A percentile compares a stretch with the other conserved stretches of the same genome.
Conservation (phyloP, 2,113 vertebrate species). For the Saguinus midas region DNA sequence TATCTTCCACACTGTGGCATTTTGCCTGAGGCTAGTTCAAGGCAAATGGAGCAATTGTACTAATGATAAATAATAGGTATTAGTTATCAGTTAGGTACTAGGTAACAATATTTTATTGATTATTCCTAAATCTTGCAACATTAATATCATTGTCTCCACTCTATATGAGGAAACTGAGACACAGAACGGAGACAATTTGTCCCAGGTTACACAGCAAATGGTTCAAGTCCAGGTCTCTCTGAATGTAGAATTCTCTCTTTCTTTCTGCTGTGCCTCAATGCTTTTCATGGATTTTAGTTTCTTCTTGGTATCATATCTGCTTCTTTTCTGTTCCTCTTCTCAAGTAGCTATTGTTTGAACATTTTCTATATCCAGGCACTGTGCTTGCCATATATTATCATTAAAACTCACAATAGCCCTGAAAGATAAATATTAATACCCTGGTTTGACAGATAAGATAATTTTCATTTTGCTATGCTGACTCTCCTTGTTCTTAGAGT, state of each 20-base stretch:
- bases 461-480: neutral
- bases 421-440: neutral
- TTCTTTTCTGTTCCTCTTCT: neutral
- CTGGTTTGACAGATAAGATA: conserved; percentile 10
- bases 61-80: conserved; percentile 18
- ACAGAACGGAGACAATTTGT: neutral
- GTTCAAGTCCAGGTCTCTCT: neutral
- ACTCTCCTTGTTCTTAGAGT: neutral
- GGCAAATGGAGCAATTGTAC: neutral
- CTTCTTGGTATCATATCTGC: neutral
- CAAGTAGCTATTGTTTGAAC: neutral
- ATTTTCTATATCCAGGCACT: neutral
- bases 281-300: conserved; percentile 18
- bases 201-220: neutral
- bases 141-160: neutral
- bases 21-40: conserved; percentile 19
- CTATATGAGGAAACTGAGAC: neutral
- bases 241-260: neutral
- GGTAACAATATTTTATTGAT: conserved; percentile 24
- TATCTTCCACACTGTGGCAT: neutral
- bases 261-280: neutral
- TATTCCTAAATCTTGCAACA: conserved; percentile 24
- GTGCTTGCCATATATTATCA: neutral
- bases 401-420: neutral
- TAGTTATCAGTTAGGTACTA: conserved; percentile 39